A percentile compares a stretch with the other conserved stretches of the same genome.
Evolutionary conservation across 1,140 invertebrate genomes (phyloP).

Genomic region (Orius laevigatus): DNA sequence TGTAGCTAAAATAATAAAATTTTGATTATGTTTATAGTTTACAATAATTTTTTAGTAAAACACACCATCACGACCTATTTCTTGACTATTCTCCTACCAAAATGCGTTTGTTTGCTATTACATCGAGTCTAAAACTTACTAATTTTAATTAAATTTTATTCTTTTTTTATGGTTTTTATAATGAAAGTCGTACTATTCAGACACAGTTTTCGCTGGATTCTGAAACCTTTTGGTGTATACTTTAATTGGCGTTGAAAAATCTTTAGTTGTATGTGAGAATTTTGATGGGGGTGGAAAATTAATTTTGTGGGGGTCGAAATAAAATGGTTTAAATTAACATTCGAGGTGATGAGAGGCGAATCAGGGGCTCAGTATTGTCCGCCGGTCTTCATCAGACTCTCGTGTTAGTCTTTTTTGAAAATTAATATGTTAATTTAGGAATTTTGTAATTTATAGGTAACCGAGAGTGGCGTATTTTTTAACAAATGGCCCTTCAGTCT

Average conservation of each 20-base stretch:
- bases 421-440: not conserved
- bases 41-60: conserved; percentile 2
- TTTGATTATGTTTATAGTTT: not conserved
- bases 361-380: conserved; percentile 5
- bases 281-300: conserved; percentile 1
- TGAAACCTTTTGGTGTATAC: conserved; percentile 15
- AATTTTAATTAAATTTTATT: not conserved
- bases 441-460: conserved; percentile 45
- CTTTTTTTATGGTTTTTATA: not conserved
- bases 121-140: not conserved
- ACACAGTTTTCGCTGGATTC: conserved; percentile 10
- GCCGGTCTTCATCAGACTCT: conserved; percentile 1
- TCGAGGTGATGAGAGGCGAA: not conserved
- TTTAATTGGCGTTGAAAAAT: conserved; percentile 9
- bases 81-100: not conserved
- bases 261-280: conserved; percentile 12
- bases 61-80: conserved; percentile 1
- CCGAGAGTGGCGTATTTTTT: conserved; percentile 79
- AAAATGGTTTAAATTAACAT: not conserved
- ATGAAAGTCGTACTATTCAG: conserved; percentile 5
- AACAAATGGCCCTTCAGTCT: conserved; percentile 68
- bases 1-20: not conserved
- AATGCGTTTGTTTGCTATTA: not conserved
- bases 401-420: not conserved
- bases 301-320: not conserved